These are phyloP conservation scores for Ceratitis capitata DNA, from an alignment of 1,140 invertebrate genomes.

Conservation along the genomic window DNA sequence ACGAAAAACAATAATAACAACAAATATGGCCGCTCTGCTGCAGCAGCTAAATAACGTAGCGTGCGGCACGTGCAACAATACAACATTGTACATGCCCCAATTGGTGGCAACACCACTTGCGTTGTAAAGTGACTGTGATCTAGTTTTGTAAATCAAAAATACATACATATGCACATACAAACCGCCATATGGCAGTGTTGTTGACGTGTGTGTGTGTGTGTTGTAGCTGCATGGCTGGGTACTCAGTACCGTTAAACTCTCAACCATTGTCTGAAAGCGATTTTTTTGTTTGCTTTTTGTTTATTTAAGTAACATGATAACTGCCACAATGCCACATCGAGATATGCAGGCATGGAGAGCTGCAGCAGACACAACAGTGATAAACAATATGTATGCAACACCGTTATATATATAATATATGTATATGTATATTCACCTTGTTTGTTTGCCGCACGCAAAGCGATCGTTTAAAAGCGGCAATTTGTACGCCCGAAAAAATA, in stretches of 20 bases:
- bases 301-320: conserved; percentile 15
- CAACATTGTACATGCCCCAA: background rate
- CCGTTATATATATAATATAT: background rate
- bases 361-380: too few relatives aligned
- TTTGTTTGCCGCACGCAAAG: background rate
- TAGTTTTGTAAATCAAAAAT: too few relatives aligned
- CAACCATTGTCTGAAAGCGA: background rate
- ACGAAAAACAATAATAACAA: background rate
- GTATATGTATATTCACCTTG: background rate
- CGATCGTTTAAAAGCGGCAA: background rate
- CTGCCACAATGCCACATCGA: background rate
- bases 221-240: background rate
- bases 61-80: background rate
- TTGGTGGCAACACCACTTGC: background rate
- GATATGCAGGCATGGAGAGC: background rate
- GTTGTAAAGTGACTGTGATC: background rate
- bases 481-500: background rate
- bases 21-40: background rate
- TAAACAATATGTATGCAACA: background rate
- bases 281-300: too few relatives aligned
- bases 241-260: background rate
- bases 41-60: background rate
- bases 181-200: too few relatives aligned
- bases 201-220: background rate
- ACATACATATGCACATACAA: too few relatives aligned